Evolutionary conservation across 2,113 vertebrate species (phyloP).

Genomic region (Dicaeum eximium): DNA sequence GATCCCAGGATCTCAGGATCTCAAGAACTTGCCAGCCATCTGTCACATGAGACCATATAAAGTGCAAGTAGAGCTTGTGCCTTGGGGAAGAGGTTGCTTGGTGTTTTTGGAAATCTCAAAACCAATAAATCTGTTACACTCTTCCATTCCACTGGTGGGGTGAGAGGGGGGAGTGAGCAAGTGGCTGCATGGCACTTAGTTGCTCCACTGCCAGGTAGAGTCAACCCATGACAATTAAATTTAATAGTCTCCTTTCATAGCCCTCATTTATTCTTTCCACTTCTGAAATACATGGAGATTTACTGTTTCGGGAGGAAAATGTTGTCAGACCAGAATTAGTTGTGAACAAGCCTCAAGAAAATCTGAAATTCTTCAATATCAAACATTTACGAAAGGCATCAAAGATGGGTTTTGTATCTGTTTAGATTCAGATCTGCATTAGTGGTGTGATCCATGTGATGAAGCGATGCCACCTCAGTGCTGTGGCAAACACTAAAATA

Average conservation of each 20-base stretch:
- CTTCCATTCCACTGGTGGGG: not conserved
- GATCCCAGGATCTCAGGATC: not conserved
- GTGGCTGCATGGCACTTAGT: not conserved
- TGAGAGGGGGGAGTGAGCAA: too few relatives aligned
- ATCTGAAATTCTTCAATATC: not conserved
- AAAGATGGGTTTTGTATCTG: not conserved
- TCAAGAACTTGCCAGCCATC: not conserved
- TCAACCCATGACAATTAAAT: accelerated
- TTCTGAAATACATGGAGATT: not conserved
- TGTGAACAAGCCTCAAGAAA: not conserved
- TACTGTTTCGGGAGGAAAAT: not conserved
- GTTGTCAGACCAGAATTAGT: not conserved
- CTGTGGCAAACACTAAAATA: not conserved
- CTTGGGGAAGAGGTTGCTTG: not conserved
- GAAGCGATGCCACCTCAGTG: accelerated
- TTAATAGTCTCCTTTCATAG: not conserved
- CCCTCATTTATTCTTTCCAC: not conserved
- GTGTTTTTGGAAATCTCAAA: not conserved
- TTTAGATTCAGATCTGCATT: not conserved
- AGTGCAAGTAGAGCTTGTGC: not conserved
- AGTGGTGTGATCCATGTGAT: not conserved
- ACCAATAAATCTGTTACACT: not conserved
- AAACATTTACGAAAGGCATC: not conserved
- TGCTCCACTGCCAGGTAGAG: not conserved
- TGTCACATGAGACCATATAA: not conserved